phyloP scores from a whole-genome alignment of 2,797 vertebrate genomes.

The Myotis findleyi region DNA sequence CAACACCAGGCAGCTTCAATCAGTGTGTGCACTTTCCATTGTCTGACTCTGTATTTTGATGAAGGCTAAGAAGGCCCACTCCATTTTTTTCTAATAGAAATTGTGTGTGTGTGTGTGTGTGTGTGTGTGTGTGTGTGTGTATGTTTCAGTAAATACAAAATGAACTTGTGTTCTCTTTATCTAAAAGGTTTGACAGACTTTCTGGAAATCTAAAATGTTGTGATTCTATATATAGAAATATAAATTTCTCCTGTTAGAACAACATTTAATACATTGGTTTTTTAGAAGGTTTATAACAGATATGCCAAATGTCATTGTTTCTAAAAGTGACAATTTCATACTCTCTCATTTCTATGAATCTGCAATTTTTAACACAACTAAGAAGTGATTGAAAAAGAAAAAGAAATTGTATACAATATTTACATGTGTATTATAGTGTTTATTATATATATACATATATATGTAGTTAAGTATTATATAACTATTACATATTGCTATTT shows the following conservation, averaged over 20 bases:
- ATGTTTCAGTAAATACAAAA: neutral
- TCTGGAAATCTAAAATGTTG: neutral
- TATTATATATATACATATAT: neutral
- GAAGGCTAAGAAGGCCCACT: neutral
- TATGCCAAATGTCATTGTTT: neutral
- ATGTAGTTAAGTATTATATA: neutral
- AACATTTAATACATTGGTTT: neutral
- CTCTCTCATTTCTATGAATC: neutral
- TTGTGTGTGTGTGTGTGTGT: neutral
- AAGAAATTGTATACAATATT: neutral
- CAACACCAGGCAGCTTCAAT: slow-evolving; percentile 39
- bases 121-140: too few species aligned
- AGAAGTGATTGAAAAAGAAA: neutral
- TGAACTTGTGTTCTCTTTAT: neutral
- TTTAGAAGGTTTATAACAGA: neutral
- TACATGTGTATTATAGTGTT: neutral
- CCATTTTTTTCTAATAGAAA: neutral
- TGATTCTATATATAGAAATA: neutral
- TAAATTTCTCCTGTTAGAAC: neutral
- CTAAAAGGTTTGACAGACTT: neutral
- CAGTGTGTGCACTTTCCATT: neutral
- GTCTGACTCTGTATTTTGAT: slow-evolving; percentile 38
- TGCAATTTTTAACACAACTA: neutral
- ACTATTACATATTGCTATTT: neutral
- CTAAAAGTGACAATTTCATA: neutral